Evolutionary conservation across 2,888 invertebrate genomes (phyloP), one percentile per base, ranked within the genome.

Genomic region (Macaria liturata): DNA sequence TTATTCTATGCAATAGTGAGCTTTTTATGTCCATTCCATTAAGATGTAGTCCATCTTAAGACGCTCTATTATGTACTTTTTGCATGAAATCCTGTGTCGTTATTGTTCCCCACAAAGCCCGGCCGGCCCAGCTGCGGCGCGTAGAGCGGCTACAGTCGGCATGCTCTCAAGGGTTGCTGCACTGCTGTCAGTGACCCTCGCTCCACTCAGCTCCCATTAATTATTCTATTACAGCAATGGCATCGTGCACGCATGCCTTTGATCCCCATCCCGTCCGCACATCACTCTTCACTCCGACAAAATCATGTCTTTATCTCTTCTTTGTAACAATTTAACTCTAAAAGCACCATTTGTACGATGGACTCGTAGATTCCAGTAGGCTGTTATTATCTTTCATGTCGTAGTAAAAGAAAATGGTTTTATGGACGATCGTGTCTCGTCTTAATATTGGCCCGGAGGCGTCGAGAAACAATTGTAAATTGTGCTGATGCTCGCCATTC

Each of bases 181-280:
- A 50, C 49, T 32, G 32, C 51, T 85, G 86, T 83, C 86, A 85
- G 78, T 86, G 86, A 86, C 86, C 84, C 80, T 80, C 74, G 53
- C 64, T 71, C 71, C 75, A 75, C 75, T 71, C 77, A 69, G 76
- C 71, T 81, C 74, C 87, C 84, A 87, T 88, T 88, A 86, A 89
- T 88, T 88, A 88, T 87, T 87, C 85, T 84, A 88, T 88, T 86
- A 86, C 81, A 73, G 76, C 82, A 82, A 84, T 85, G 80, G 81
- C 77, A 81, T 83, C 76, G 76, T 78, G 81, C 76, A 78, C 81
- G 78, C 78, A 69, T 71, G 68, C 74, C 81, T 86, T 86, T 86
- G 84, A 87, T 86, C 82, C 72, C 65, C 73, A 72, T 72, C 75
- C 78, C 68, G 75, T 79, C 74, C 71, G 78, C 78, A 73, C 72